Evolutionary conservation across 1,140 invertebrate species (phyloP), one percentile per base, ranked within the genome.

Genomic region (Drosophila lini): DNA sequence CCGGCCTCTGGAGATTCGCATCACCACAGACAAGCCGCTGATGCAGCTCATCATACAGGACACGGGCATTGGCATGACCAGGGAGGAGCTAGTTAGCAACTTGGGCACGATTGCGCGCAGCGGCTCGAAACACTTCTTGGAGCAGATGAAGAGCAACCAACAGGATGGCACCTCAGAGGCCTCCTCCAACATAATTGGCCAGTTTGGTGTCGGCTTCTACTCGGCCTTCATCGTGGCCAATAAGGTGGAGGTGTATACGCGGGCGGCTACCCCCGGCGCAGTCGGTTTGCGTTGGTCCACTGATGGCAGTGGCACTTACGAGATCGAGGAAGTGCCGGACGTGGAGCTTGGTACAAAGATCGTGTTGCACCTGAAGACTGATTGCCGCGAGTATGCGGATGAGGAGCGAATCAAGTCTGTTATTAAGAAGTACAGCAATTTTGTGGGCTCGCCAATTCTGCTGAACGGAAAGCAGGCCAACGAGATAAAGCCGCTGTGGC

Each of bases 201-300:
- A 99, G 91, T 99, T 99, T 94, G 98, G 98, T 70, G 98, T 99
- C 15, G 98, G 98, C 10, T 99, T 99, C 92, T 99, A 99, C 91
- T 99, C 98, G 44, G 95, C 96, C 1, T 99, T 99, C 92, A 99
- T 99, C 97, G 98, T 99, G 1, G 97, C 97, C 57, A 96, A 99
- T 80, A 97, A 96, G 92, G 97, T 99, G 15, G 97, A 98, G 91
- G 98, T 99, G 0, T 98, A 94, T 86, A 97, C 98, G 7, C 94
- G 94, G 83, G 95, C 94, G 62, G 94, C 94, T 4, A 94, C 94
- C 62, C 83, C 92, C 2, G 93, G 94, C n/a, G 94, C 95, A 1
- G 93, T 94, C 15, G 97, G 97, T 15, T 95, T 96, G 79, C 95
- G 95, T 81, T 99, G 98, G 98, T 93, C 94, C 38, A 98, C 97